Base-by-base conservation (phyloP, 2,113 vertebrate genomes). In the Anser brachyrhynchus region DNA sequence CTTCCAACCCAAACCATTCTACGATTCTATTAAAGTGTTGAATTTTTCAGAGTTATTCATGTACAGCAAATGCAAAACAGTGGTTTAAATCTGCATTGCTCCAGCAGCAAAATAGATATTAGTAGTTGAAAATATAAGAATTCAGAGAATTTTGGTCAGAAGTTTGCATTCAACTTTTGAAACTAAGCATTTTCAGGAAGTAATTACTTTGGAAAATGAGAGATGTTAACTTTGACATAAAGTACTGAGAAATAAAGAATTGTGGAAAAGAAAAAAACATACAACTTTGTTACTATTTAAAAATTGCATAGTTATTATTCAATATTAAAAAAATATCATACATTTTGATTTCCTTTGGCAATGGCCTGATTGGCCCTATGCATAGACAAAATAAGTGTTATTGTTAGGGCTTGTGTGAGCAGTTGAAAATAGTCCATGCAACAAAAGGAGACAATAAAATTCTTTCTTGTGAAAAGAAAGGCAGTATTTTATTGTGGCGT, bases 141-240 rank as follows among this genome's bases (percentile, higher is more conserved):
- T 46, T 91, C 20, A 62, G n/a, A 67, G 18, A 72, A 46, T 37
- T 76, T 71, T 73, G 13, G 13, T 33, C 14, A 84, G 77, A 22
- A 77, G 16, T 44, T 20, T 84, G 9, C 28, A 75, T 59, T 78
- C 19, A 72, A 43, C 25, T 67, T 78, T 64, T 84, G 22, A 41
- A 84, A 94, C 26, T 37, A 70, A 74, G 44, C 25, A 31, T 57
- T 82, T 76, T 79, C 46, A 67, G 46, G 62, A 87, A 79, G 44
- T 11, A 86, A 57, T 52, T 75, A 72, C 22, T 55, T 12, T 6
- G 20, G 41, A 33, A 84, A 83, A 35, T 23, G 58, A 52, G 44
- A n/a, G 10, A 44, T 41, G 20, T 66, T 91, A 51, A 61, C 13
- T 35, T 66, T 75, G 44, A 86, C 3, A 25, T 25, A 9, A 87